Percentiles rank a stretch among this genome's conserved stretches.
These are phyloP conservation scores for Megastigmus dorsalis DNA, from an alignment of 2,888 invertebrate genomes.

Conservation along the genomic window DNA sequence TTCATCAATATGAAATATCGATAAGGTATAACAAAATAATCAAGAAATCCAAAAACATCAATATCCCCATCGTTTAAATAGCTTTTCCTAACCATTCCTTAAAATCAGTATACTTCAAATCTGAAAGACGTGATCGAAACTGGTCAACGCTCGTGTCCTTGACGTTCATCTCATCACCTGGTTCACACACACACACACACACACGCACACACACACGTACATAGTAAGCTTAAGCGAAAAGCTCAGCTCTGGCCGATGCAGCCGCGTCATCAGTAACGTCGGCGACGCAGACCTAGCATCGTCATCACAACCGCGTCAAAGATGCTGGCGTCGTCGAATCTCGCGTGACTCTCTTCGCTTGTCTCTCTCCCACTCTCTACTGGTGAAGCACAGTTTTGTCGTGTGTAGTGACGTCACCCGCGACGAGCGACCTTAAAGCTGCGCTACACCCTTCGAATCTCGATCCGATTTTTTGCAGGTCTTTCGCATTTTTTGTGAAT, in stretches of 20 bases:
- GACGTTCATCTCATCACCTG: conserved; percentile 8
- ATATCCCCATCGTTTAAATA: too few relatives aligned
- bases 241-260: too few relatives aligned
- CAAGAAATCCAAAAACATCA: too few relatives aligned
- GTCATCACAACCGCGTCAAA: conserved; percentile 48
- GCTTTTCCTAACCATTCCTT: too few relatives aligned
- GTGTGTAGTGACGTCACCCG: conserved; percentile 19
- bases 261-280: conserved; percentile 42
- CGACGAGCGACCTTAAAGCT: conserved; percentile 37
- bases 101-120: too few relatives aligned
- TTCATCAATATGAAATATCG: too few relatives aligned
- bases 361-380: background rate
- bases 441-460: conserved; percentile 20
- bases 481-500: too few relatives aligned
- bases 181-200: background rate
- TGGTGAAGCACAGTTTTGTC: conserved; percentile 35
- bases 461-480: too few relatives aligned
- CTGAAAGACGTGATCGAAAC: too few relatives aligned
- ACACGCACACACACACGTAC: too few relatives aligned
- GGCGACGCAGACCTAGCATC: conserved; percentile 30
- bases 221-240: conserved; percentile 16
- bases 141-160: conserved; percentile 24
- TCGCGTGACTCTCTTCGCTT: background rate
- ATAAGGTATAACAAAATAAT: too few relatives aligned
- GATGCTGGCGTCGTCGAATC: conserved; percentile 51